These are phyloP conservation scores for Diabrotica virgifera DNA, from an alignment of 1,140 invertebrate species.

Conservation along the genomic window DNA sequence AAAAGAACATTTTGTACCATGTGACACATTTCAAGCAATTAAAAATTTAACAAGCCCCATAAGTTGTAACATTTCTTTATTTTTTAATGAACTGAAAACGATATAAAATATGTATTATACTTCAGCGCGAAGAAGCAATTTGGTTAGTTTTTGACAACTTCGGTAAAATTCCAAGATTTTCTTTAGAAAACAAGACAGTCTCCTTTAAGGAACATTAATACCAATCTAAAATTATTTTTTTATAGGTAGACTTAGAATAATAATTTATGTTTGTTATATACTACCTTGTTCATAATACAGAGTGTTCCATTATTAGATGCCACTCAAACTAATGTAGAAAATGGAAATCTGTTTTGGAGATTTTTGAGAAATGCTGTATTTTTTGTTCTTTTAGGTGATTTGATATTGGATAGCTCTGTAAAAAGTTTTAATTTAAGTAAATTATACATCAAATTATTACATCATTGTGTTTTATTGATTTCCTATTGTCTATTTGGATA, in stretches of 20 bases:
- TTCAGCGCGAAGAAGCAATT: too few relatives aligned
- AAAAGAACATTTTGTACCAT: too few relatives aligned
- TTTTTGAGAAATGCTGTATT: not conserved
- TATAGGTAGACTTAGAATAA: constrained; percentile 19
- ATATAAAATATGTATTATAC: too few relatives aligned
- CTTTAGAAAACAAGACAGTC: too few relatives aligned
- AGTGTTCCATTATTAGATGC: not conserved
- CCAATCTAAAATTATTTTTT: constrained; percentile 17
- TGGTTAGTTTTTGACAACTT: too few relatives aligned
- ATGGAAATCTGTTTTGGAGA: not conserved
- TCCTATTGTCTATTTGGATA: too few relatives aligned
- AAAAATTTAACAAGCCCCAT: too few relatives aligned
- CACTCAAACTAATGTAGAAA: not conserved
- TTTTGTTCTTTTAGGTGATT: not conserved
- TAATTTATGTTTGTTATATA: constrained; percentile 20
- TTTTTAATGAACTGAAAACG: too few relatives aligned
- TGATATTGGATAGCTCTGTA: constrained; percentile 2
- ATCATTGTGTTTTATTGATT: too few relatives aligned
- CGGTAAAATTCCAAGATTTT: too few relatives aligned
- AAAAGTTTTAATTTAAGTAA: constrained; percentile 3
- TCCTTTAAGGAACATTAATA: not conserved
- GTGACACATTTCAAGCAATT: too few relatives aligned
- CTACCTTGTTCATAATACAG: constrained; percentile 14
- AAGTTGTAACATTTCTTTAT: too few relatives aligned
- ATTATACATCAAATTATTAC: not conserved